A percentile compares a stretch with the other conserved stretches of the same genome.
phyloP scores from a whole-genome alignment of 2,888 invertebrate species.

The Leucania comma region DNA sequence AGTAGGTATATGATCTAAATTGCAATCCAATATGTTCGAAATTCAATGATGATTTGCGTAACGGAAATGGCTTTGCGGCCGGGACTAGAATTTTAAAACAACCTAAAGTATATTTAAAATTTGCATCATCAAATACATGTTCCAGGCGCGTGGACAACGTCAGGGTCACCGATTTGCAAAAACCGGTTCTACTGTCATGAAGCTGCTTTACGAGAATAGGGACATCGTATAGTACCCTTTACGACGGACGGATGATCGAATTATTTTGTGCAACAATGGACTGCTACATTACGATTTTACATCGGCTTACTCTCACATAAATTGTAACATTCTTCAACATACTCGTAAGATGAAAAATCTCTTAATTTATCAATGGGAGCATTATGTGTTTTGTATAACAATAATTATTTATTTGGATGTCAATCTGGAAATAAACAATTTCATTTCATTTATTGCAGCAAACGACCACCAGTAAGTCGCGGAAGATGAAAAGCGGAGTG shows the following conservation, averaged over 20 bases:
- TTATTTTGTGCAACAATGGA: conserved; percentile 19
- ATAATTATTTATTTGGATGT: no score
- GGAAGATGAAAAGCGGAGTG: not conserved
- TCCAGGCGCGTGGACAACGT: not conserved
- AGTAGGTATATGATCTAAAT: not conserved
- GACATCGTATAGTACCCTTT: not conserved
- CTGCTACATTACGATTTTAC: not conserved
- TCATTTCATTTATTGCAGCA: not conserved
- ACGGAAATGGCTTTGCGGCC: not conserved
- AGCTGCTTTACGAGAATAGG: conserved; percentile 11
- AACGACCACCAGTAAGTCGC: not conserved
- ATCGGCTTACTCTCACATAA: not conserved
- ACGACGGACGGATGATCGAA: not conserved
- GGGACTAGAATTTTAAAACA: not conserved
- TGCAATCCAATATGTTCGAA: not conserved
- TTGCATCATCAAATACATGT: not conserved
- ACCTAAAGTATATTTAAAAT: not conserved
- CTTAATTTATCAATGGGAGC: no score
- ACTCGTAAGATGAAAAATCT: no score
- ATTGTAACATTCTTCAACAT: not conserved
- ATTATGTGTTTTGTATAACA: no score
- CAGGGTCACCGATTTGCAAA: conserved; percentile 18
- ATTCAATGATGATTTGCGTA: not conserved
- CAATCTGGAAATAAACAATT: not conserved
- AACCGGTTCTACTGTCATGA: conserved; percentile 42